Evolutionary conservation across 1,140 invertebrate species (phyloP), one percentile per base, ranked within the genome.

Genomic region (Bombus confusus): DNA sequence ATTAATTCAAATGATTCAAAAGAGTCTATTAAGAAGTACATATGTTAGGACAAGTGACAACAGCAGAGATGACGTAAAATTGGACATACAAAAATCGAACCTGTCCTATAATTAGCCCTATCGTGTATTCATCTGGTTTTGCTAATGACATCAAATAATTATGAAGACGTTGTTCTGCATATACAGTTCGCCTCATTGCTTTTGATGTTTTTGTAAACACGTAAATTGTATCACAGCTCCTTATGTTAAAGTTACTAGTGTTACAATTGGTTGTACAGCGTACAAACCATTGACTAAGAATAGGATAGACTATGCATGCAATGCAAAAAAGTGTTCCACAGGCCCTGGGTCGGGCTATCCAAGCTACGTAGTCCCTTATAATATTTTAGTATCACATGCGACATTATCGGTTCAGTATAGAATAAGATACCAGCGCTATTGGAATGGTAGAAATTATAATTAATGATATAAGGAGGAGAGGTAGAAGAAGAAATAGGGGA

Each of bases 101-200:
- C 95, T 97, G 97, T 87, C 97, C 97, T 81, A 97, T 94, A 93
- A 97, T 96, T 89, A 97, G 93, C 64, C 97, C 97, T 71, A 96
- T 95, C n/a, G 95, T 96, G 90, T 96, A 96, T 90, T 92, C 95
- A 92, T 96, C 95, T 39, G 94, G 83, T 83, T 93, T 93, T 2
- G 90, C 87, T 43, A 96, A 88, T 22, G 94, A 93, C 59, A 90
- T 85, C 79, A 96, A 87, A 90, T 96, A 96, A 84, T 91, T 93
- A 57, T 95, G 86, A n/a, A 95, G 90, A 89, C 90, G 89, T 64
- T 95, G 94, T 66, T 95, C 95, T 2, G 95, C 94, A 39, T 95
- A 91, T 41, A 95, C 92, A 57, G 88, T 95, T 85, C 95, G 93
- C 31, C 95, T 95, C 96, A 96, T 96, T 88, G 80, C 90, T 78